Conservation (phyloP, 2,113 vertebrate species). For the Osmerus mordax region DNA sequence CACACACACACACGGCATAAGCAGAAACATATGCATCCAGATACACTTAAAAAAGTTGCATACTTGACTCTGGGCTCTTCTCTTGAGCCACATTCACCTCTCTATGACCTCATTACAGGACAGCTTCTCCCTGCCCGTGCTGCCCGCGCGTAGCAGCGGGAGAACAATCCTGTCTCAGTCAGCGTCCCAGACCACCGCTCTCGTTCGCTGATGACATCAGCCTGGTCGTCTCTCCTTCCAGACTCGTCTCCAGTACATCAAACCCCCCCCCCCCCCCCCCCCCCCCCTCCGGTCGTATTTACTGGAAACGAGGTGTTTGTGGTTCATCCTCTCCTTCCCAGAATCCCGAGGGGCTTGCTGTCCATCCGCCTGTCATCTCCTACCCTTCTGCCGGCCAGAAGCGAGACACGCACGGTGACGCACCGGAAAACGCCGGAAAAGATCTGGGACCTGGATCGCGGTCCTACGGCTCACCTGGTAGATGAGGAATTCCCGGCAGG, state of each 20-base stretch:
- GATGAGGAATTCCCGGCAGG: conserved; percentile 15
- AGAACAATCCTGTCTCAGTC: no score
- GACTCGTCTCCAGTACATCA: conserved; percentile 5
- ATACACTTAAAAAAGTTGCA: no score
- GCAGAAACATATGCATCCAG: no score
- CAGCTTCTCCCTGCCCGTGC: no score
- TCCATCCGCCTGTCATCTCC: conserved; percentile 36
- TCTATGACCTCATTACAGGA: no score
- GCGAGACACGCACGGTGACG: conserved; percentile 22
- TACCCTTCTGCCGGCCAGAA: conserved; percentile 32
- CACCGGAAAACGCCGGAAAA: conserved; percentile 34
- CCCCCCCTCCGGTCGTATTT: conserved; percentile 19
- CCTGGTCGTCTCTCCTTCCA: background rate
- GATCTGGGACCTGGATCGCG: no score
- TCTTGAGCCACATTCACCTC: no score
- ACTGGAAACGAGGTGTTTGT: conserved; percentile 33
- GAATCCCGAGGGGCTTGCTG: conserved; percentile 12
- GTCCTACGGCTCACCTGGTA: background rate
- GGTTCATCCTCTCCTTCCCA: conserved; percentile 27
- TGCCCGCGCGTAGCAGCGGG: no score
- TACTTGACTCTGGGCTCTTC: no score
- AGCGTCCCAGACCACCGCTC: no score
- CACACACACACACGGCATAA: no score
- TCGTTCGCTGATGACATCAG: conserved; percentile 1
- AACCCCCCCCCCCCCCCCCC: conserved; percentile 26